A percentile compares a stretch with the other conserved stretches of the same genome.
phyloP scores from a whole-genome alignment of 1,140 invertebrate genomes.

The Tyrophagus putrescentiae region DNA sequence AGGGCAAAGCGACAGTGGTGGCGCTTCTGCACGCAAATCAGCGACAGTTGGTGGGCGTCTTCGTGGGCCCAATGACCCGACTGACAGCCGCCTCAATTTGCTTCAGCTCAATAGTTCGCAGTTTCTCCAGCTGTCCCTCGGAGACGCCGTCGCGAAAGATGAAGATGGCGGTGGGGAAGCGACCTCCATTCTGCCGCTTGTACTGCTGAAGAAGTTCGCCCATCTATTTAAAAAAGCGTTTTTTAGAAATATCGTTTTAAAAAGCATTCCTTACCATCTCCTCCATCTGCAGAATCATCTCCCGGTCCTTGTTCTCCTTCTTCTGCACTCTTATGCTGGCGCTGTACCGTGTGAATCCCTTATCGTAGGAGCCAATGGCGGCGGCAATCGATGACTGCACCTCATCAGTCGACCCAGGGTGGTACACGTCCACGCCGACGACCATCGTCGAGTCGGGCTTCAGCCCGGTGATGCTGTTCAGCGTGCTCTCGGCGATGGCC shows the following conservation, averaged over 20 bases:
- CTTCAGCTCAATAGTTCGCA: not conserved
- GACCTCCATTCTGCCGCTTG: not conserved
- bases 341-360: slow-evolving; percentile 20
- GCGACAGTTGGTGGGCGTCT: too few relatives aligned
- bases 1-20: not conserved
- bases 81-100: not conserved
- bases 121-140: not conserved
- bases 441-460: too few relatives aligned
- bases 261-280: not conserved
- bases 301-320: slow-evolving; percentile 1
- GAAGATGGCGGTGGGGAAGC: not conserved
- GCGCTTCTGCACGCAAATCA: not conserved
- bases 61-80: not conserved
- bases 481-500: too few relatives aligned
- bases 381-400: not conserved
- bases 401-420: not conserved
- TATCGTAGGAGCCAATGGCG: slow-evolving; percentile 17
- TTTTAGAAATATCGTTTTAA: too few relatives aligned
- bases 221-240: too few relatives aligned
- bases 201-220: not conserved
- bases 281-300: not conserved
- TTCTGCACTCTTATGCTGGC: slow-evolving; percentile 19
- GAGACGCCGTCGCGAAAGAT: not conserved
- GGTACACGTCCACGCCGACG: not conserved
- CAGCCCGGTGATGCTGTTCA: too few relatives aligned